Base-by-base conservation (phyloP, 2,113 vertebrate genomes). In the Rutilus rutilus region DNA sequence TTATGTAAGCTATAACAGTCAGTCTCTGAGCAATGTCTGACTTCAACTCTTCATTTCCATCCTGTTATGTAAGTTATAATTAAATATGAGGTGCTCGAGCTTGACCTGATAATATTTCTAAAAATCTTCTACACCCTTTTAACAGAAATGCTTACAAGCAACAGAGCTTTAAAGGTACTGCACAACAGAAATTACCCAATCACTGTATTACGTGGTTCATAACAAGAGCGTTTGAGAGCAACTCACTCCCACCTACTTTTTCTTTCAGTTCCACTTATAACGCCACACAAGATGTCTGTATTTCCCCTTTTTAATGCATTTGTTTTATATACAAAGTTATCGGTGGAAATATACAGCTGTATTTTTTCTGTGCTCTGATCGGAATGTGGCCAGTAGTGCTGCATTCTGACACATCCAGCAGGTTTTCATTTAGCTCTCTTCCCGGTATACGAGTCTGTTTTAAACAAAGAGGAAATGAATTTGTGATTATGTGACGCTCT, bases 171-270 rank as follows among this genome's bases (percentile, higher is more conserved):
- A 75, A 47, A 25, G 39, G 12, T 27, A 50, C 73, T 50, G 73
- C 42, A 15, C 50, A 75, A 73, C 36, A 42, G 36, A n/a, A 75
- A 75, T 50, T n/a, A 17, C 71, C 71, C 23, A 74, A 74, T 45
- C 69, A n/a, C 2, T 52, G 50, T 36, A 23, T 71, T 23, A 12
- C 4, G 19, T 23, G 67, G 33, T 39, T 71, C 9, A 23, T 11
- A 54, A 6, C 6, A 71, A 42, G 1, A 71, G 11, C 10, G 19
- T n/a, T 6, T 42, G 21, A 33, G 30, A 19, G 30, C 4, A n/a
- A 73, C 36, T 42, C 21, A 0, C 10, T 73, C 21, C 21, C 19
- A 42, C 33, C 4, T 23, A 36, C 8, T 2, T 39, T 36, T 67
- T 71, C 67, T 71, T 23, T 71, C 19, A 71, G 1, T 71, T 71